Conservation (phyloP, 2,888 invertebrate species). For the Watsonalla cultraria region DNA sequence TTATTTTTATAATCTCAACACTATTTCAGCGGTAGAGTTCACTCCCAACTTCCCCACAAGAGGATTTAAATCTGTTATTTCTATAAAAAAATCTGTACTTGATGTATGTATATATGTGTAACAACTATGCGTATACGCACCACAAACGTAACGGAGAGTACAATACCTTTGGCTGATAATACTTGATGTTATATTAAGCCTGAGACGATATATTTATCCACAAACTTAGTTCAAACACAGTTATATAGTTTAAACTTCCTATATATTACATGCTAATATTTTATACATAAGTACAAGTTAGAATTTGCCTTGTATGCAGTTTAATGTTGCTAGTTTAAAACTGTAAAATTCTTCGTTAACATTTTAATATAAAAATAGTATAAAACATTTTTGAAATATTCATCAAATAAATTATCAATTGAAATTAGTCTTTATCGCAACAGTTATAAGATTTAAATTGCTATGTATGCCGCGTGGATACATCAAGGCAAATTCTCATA, state of each 20-base stretch:
- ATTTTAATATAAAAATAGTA: neutral
- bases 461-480: neutral
- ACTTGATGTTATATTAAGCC: conserved; percentile 12
- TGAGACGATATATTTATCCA: conserved; percentile 7
- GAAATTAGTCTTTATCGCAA: neutral
- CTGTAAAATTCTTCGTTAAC: conserved; percentile 6
- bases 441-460: neutral
- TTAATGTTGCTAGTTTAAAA: neutral
- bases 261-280: conserved; percentile 10
- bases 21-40: too few relatives aligned
- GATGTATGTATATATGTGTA: too few relatives aligned
- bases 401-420: neutral
- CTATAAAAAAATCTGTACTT: neutral
- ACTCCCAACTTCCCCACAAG: too few relatives aligned
- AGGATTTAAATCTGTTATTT: too few relatives aligned
- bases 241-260: neutral
- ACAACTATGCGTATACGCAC: too few relatives aligned
- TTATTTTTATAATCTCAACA: too few relatives aligned
- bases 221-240: conserved; percentile 10
- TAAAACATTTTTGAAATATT: neutral
- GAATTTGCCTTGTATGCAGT: conserved; percentile 21
- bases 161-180: conserved; percentile 31
- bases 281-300: conserved; percentile 27
- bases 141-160: too few relatives aligned
- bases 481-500: neutral